Base-by-base conservation (phyloP, 2,113 vertebrate genomes). In the Corapipo altera region DNA sequence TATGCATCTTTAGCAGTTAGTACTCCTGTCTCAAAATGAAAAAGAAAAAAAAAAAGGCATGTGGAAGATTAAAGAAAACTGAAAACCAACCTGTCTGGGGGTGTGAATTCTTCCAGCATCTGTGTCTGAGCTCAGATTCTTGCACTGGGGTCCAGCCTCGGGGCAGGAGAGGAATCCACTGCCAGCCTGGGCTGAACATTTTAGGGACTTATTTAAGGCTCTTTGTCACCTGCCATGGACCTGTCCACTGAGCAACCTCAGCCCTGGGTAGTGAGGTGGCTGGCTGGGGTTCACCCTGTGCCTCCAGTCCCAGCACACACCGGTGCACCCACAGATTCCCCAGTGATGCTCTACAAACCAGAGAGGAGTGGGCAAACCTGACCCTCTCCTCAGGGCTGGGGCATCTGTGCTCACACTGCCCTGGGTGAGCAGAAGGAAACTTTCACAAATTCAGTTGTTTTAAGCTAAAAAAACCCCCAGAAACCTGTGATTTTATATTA, bases 1-100 rank as follows among this genome's bases (percentile, higher is more conserved):
- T 72, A 90, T 73, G 93, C 95, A 96, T 96, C 96, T 93, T 95
- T 88, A 91, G 91, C 95, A 93, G 95, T 96, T 96, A 96, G 87
- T 91, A 71, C 82, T 96, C 87, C 85, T 71, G 79, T 55, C 84
- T 89, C 90, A 85, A 95, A 97, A 61, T 4, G 62, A 57, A 67
- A 46, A 54, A 59, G 58, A 5, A 46, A 32, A 46, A 32, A 32
- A 58, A 22, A 41, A 67, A 51, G 28, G 22, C n/a, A 51, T 28
- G 64, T 77, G 48, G n/a, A 75, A 82, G 75, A 75, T 55, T 72
- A 33, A 86, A 85, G 70, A 69, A 72, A 55, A 52, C 3, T 26
- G 21, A 7, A 78, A 77, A 41, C 9, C 48, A 93, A 74, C 88
- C 61, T 92, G 83, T 76, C 73, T 66, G 20, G 19, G 65, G 41